Conservation (phyloP, 2,113 vertebrate genomes). For the Erinaceus europaeus region DNA sequence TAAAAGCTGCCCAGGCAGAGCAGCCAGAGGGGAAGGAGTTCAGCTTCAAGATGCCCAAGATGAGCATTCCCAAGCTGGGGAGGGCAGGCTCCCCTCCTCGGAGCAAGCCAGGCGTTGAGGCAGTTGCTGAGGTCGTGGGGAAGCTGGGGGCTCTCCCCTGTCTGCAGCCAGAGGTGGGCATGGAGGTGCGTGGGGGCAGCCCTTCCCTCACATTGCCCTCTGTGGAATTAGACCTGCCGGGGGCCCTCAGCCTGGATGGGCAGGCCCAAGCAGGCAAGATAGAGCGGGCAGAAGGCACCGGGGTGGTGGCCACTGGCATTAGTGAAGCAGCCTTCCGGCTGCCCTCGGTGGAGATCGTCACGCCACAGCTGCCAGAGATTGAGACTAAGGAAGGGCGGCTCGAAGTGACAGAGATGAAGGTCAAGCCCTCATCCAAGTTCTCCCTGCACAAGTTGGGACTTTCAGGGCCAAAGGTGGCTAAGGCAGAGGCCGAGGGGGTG, state of each 20-base stretch:
- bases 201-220: constrained; percentile 75
- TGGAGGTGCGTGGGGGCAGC: constrained; percentile 40
- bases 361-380: constrained; percentile 57
- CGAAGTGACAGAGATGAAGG: constrained; percentile 56
- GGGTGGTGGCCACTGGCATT: neutral
- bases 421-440: constrained; percentile 77
- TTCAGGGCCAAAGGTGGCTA: constrained; percentile 70
- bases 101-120: constrained; percentile 52
- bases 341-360: constrained; percentile 66
- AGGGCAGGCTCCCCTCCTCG: constrained; percentile 23
- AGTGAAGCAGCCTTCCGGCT: constrained; percentile 31
- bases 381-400: constrained; percentile 33
- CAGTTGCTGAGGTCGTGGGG: constrained; percentile 57
- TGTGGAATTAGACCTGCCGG: constrained; percentile 82
- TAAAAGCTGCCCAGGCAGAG: constrained; percentile 43
- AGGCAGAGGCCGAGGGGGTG: constrained; percentile 64
- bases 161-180: constrained; percentile 26
- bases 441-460: constrained; percentile 78
- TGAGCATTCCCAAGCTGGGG: constrained; percentile 70
- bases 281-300: constrained; percentile 54
- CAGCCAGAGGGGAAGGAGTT: constrained; percentile 52
- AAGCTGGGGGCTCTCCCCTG: constrained; percentile 48
- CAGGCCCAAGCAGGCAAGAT: constrained; percentile 31
- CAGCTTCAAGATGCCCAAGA: constrained; percentile 69
- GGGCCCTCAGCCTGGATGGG: constrained; percentile 68